phyloP scores from a whole-genome alignment of 2,797 vertebrate genomes.

The Melanotaenia maccullochi region DNA sequence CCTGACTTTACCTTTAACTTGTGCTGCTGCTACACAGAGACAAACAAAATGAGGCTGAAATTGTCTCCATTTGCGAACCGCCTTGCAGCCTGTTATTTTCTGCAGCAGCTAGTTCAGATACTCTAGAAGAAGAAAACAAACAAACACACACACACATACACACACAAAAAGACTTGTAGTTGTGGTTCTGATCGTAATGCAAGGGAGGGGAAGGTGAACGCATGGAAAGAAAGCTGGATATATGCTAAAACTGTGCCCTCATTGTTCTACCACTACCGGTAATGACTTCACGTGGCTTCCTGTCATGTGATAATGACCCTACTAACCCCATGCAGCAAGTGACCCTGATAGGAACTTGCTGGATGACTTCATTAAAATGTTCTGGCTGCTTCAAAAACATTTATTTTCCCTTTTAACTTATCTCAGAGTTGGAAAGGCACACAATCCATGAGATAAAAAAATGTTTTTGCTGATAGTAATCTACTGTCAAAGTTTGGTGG shows the following conservation, averaged over 20 bases:
- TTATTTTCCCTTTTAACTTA: background rate
- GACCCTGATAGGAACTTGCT: constrained; percentile 27
- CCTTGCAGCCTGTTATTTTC: constrained; percentile 61
- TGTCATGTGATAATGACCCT: constrained; percentile 61
- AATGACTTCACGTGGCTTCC: constrained; percentile 72
- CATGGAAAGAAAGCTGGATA: constrained; percentile 39
- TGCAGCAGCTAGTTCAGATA: constrained; percentile 25
- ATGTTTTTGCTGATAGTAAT: background rate
- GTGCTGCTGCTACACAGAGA: constrained; percentile 33
- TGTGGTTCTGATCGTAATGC: constrained; percentile 27
- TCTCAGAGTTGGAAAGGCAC: background rate
- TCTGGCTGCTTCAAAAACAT: constrained; percentile 23
- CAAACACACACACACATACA: background rate
- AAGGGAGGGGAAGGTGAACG: constrained; percentile 14
- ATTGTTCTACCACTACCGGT: constrained; percentile 69
- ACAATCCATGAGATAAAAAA: background rate
- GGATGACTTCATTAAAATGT: constrained; percentile 17
- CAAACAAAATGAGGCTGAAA: constrained; percentile 41
- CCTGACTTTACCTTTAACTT: constrained; percentile 46
- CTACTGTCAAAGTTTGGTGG: background rate
- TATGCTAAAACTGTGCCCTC: constrained; percentile 63
- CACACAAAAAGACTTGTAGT: background rate
- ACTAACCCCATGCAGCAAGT: constrained; percentile 35
- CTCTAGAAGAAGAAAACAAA: constrained; percentile 10
- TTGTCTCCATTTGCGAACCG: constrained; percentile 47